phyloP scores from a whole-genome alignment of 2,797 vertebrate genomes.

The Masticophis lateralis region DNA sequence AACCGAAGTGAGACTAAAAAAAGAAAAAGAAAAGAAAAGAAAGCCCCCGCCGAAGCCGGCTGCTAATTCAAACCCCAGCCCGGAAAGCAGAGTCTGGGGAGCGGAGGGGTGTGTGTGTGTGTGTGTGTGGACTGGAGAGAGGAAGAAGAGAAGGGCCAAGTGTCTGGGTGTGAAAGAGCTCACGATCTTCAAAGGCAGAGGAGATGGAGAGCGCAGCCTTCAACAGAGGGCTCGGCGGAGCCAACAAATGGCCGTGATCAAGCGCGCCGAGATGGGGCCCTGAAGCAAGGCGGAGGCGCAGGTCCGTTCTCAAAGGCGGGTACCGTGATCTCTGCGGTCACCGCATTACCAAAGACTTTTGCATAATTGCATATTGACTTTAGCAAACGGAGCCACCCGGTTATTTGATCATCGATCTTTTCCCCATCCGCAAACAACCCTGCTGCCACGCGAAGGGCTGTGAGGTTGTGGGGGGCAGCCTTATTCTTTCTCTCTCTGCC shows the following conservation, averaged over 20 bases:
- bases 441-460: neutral
- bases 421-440: conserved; percentile 33
- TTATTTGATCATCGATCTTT: conserved; percentile 28
- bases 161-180: conserved; percentile 72
- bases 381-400: conserved; percentile 48
- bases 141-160: conserved; percentile 30
- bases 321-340: conserved; percentile 26
- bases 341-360: conserved; percentile 23
- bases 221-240: neutral
- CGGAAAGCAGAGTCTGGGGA: conserved; percentile 22
- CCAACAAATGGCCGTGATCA: neutral
- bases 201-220: neutral
- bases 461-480: neutral
- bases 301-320: rapidly evolving
- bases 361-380: conserved; percentile 59
- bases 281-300: neutral
- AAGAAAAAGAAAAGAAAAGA: too few species aligned
- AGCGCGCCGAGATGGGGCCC: neutral
- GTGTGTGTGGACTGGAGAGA: neutral
- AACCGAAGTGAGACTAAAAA: neutral
- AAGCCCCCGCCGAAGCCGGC: conserved; percentile 35
- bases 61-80: conserved; percentile 47
- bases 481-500: neutral
- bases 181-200: conserved; percentile 64
- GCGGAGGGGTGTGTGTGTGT: neutral